A percentile compares a stretch with the other conserved stretches of the same genome.
Evolutionary conservation across 2,888 invertebrate genomes (phyloP).

Genomic region (Cylloceria caligata): DNA sequence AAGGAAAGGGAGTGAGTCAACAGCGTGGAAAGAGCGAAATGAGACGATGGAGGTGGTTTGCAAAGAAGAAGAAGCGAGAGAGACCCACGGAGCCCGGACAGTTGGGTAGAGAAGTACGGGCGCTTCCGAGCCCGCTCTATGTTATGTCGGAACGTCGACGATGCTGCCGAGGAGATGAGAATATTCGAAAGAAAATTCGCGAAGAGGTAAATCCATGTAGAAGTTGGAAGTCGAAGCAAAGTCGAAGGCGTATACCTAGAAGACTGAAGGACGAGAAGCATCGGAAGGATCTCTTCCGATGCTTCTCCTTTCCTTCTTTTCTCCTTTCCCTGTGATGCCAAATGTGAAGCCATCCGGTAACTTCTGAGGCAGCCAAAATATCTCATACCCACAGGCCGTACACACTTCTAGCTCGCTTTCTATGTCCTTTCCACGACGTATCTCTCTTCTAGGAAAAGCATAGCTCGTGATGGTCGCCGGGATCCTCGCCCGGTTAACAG

Average conservation of each 20-base stretch:
- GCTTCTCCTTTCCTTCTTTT: neutral
- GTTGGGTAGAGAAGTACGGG: conserved; percentile 14
- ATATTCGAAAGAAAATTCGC: conserved; percentile 46
- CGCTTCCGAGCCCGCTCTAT: conserved; percentile 51
- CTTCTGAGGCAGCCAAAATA: conserved; percentile 30
- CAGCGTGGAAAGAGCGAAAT: neutral
- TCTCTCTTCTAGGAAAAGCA: neutral
- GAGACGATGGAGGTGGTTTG: neutral
- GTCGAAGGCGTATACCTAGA: neutral
- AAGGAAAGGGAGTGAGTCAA: conserved; percentile 58
- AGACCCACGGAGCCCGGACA: neutral
- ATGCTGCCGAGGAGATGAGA: neutral
- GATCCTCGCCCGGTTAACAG: neutral
- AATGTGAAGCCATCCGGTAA: conserved; percentile 17
- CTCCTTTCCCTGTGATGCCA: neutral
- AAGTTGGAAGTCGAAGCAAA: conserved; percentile 11
- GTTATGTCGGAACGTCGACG: conserved; percentile 66
- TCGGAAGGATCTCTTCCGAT: too few relatives aligned
- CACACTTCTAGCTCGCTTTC: neutral
- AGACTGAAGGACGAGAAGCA: neutral
- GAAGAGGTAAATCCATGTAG: conserved; percentile 22
- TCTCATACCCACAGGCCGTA: conserved; percentile 5
- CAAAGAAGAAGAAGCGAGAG: conserved; percentile 43
- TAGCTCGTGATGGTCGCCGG: neutral
- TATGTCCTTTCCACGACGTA: neutral